Conservation (phyloP, 1,140 invertebrate genomes). For the Drosophila melanica region DNA sequence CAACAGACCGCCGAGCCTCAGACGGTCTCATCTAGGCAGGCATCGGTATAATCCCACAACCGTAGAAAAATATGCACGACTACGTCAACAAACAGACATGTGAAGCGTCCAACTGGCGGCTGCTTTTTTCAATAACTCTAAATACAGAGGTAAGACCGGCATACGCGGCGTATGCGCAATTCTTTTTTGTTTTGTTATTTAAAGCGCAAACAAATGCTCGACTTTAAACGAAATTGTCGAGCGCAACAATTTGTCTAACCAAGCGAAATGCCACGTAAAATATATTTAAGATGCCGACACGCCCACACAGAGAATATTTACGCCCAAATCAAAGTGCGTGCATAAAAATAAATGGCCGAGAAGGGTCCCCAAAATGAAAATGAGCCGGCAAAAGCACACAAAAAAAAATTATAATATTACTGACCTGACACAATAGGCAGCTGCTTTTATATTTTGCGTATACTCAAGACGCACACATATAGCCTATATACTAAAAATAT, state of each 20-base stretch:
- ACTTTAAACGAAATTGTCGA: constrained; percentile 5
- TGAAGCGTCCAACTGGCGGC: constrained; percentile 26
- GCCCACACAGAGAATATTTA: constrained; percentile 44
- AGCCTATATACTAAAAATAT: too few species aligned
- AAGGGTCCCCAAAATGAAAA: constrained; percentile 40
- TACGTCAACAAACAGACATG: constrained; percentile 26
- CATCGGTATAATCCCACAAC: constrained; percentile 36
- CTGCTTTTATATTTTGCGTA: neutral
- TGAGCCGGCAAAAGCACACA: constrained; percentile 26
- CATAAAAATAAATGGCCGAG: constrained; percentile 55
- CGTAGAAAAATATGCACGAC: constrained; percentile 16
- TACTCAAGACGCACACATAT: constrained; percentile 6
- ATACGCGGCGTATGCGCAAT: constrained; percentile 53
- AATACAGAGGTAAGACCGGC: constrained; percentile 2
- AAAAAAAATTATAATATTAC: constrained; percentile 52
- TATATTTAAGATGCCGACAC: constrained; percentile 16
- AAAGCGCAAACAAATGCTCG: constrained; percentile 13
- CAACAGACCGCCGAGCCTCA: constrained; percentile 2
- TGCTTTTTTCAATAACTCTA: constrained; percentile 39
- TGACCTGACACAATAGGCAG: constrained; percentile 65
- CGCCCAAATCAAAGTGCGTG: constrained; percentile 48
- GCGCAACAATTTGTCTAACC: constrained; percentile 10
- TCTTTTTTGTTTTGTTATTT: constrained; percentile 4
- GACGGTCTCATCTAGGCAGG: neutral
- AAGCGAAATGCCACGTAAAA: constrained; percentile 20